Base-by-base conservation (phyloP, 2,797 vertebrate species). In the Halcyon badia region DNA sequence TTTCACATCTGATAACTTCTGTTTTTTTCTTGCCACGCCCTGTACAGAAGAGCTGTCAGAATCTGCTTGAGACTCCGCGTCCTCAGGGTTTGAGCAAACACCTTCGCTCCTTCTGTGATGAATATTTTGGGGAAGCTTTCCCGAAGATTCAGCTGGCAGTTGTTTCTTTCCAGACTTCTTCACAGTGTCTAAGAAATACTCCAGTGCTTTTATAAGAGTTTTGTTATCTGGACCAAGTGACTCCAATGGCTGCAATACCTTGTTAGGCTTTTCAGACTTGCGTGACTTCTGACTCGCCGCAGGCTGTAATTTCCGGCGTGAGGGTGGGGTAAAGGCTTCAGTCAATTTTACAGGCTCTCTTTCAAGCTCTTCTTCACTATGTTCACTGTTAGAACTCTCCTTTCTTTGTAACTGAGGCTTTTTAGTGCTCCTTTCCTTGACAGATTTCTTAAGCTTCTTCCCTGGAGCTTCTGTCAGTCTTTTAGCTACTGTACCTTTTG, bases 401-500 rank as follows among this genome's bases (percentile, higher is more conserved):
- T 49, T 14, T 57, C 61, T 87, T 41, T 69, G 33, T n/a, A 91
- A 65, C 10, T 5, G 51, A 42, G 11, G 8, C 33, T 81, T 95
- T 88, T 75, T 96, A 24, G n/a, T 48, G 16, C 8, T 58, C 8
- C 18, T 58, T 80, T 80, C 77, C 79, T 70, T 64, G 33, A 1
- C 30, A 78, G 78, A 31, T 11, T 30, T 85, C 90, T 91, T 86
- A 78, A 54, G 12, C 31, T 79, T 73, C 37, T 76, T 94, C 35
- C 5, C 52, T 1, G 5, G 11, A 80, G 42, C 87, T 82, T 30
- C 22, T 49, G 30, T 16, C 48, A 16, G 9, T 69, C n/a, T 87
- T 42, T 94, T 39, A 68, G 49, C 10, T 49, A 10, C 28, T 30
- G 14, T 28, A 42, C 6, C 54, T 61, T 71, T 39, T 28, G 42